These are phyloP conservation scores for Metridium senile DNA, from an alignment of 92 coral and sea anemone genomes.

Conservation along the genomic window DNA sequence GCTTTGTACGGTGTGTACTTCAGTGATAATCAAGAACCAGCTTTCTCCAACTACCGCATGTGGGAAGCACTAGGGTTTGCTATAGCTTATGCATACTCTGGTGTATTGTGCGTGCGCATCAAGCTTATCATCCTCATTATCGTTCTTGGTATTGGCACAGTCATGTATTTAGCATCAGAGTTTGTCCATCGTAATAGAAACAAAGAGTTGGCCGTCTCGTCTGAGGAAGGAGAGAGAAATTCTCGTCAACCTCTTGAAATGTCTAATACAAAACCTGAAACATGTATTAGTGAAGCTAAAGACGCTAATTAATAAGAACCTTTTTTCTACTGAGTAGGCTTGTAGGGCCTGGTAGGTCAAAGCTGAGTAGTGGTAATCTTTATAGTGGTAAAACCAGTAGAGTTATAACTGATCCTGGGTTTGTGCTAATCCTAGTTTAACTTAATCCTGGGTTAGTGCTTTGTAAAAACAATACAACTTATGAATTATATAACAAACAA, in stretches of 20 bases:
- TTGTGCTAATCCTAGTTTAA: too few species aligned
- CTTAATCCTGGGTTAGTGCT: too few species aligned
- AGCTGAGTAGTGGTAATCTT: too few species aligned
- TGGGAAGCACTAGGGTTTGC: constrained; percentile 83
- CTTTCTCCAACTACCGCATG: constrained; percentile 79
- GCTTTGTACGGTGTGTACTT: constrained; percentile 78
- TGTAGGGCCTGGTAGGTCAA: too few species aligned
- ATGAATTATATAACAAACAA: too few species aligned
- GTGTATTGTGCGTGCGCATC: constrained; percentile 60
- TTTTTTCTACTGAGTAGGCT: too few species aligned
- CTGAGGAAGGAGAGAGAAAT: constrained; percentile 15
- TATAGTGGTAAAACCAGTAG: too few species aligned
- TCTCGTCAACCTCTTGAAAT: constrained; percentile 11
- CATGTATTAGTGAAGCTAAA: background rate
- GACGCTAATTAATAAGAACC: too few species aligned
- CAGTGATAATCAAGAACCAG: constrained; percentile 83
- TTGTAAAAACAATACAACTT: too few species aligned
- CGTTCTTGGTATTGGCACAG: constrained; percentile 54
- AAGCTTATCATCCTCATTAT: constrained; percentile 62
- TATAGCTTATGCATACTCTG: constrained; percentile 69
- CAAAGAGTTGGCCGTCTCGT: constrained; percentile 14
- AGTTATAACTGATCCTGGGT: too few species aligned
- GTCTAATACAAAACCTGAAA: background rate
- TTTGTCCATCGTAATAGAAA: constrained; percentile 35
- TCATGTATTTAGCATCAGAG: constrained; percentile 61